phyloP scores from a whole-genome alignment of 2,888 invertebrate species.

The Caenorhabditis sp. region DNA sequence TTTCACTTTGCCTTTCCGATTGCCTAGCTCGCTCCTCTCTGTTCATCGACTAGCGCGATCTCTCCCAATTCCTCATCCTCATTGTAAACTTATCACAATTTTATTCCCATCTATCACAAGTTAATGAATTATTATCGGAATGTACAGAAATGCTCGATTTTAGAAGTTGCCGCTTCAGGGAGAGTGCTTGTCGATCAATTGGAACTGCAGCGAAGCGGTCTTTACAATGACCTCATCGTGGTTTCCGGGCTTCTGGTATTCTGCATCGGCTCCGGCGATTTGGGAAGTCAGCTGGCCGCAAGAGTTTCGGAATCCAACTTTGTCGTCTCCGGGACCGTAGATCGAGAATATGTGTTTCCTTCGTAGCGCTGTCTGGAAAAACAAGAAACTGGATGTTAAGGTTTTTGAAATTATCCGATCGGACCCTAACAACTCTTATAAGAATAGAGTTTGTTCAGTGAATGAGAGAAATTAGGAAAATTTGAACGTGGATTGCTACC shows the following conservation, averaged over 20 bases:
- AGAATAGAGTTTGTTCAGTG: no score
- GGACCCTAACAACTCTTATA: no score
- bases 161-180: background rate
- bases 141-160: slow-evolving; percentile 13
- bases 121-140: background rate
- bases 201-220: slow-evolving; percentile 70
- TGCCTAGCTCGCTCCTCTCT: slow-evolving; percentile 14
- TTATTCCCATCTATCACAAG: background rate
- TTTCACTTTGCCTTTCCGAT: background rate
- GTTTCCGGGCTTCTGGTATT: slow-evolving; percentile 71
- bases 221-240: slow-evolving; percentile 73
- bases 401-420: no score
- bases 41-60: slow-evolving; percentile 20
- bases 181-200: slow-evolving; percentile 66
- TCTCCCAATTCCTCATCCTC: background rate
- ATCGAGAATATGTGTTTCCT: slow-evolving; percentile 72
- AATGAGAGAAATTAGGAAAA: no score
- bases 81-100: background rate
- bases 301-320: slow-evolving; percentile 71
- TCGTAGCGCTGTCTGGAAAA: slow-evolving; percentile 68
- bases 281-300: slow-evolving; percentile 72
- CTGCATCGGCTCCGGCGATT: slow-evolving; percentile 68
- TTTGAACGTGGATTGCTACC: no score
- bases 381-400: no score
- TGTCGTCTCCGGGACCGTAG: slow-evolving; percentile 73